A percentile compares a stretch with the other conserved stretches of the same genome.
These are phyloP conservation scores for Xiphias gladius DNA, from an alignment of 2,113 vertebrate genomes.

Conservation along the genomic window DNA sequence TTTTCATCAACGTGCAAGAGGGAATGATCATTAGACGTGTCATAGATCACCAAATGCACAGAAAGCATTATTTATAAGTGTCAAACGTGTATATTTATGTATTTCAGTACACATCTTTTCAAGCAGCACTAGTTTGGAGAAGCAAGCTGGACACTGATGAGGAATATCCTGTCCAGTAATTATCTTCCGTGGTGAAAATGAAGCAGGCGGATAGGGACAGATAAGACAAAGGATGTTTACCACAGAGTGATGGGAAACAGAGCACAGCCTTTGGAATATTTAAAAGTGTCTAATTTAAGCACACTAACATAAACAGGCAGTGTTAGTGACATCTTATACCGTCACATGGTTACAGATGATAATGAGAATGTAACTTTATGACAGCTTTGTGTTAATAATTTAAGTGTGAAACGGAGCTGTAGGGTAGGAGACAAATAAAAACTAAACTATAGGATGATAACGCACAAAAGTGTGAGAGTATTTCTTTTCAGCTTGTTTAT, in stretches of 20 bases:
- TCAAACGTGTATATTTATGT: not conserved
- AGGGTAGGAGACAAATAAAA: not conserved
- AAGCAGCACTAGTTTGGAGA: not conserved
- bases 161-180: constrained; percentile 64
- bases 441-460: not conserved
- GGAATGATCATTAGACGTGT: constrained; percentile 16
- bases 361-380: not conserved
- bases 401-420: not conserved
- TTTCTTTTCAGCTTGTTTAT: not conserved
- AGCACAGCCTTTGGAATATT: constrained; percentile 52
- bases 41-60: constrained; percentile 2
- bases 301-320: constrained; percentile 63
- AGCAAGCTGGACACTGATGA: not conserved
- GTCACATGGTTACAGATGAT: constrained; percentile 9
- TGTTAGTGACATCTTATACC: constrained; percentile 9
- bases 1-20: constrained; percentile 15
- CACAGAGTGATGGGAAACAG: constrained; percentile 78
- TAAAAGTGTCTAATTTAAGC: constrained; percentile 65
- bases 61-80: constrained; percentile 5
- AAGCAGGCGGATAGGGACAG: constrained; percentile 54
- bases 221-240: constrained; percentile 87
- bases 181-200: constrained; percentile 73
- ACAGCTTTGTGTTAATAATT: constrained; percentile 1
- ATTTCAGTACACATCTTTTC: not conserved
- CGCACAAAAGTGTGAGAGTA: not conserved